These are phyloP conservation scores for Protaetia brevitarsis DNA, from an alignment of 1,140 invertebrate species.

Conservation along the genomic window DNA sequence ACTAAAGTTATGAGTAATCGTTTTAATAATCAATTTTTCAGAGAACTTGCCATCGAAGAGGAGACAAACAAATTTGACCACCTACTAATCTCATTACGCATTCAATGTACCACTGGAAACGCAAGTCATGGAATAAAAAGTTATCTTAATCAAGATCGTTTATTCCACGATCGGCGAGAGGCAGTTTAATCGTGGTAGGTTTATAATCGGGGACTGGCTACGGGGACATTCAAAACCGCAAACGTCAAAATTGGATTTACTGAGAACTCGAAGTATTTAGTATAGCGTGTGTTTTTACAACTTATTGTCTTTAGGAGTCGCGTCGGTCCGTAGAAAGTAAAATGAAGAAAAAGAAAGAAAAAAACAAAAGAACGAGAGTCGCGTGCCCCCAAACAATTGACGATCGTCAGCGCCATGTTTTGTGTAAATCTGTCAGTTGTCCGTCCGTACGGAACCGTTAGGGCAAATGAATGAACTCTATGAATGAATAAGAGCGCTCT, in stretches of 20 bases:
- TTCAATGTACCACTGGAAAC: not conserved
- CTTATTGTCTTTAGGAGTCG: not conserved
- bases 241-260: not conserved
- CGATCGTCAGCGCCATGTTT: slow-evolving; percentile 20
- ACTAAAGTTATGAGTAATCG: no score
- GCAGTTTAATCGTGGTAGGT: not conserved
- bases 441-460: slow-evolving; percentile 28
- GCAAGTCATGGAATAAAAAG: not conserved
- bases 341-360: no score
- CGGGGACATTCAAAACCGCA: not conserved
- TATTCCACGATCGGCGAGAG: not conserved
- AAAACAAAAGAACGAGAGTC: slow-evolving; percentile 16
- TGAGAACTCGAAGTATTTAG: slow-evolving; percentile 2
- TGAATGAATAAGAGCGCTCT: slow-evolving; percentile 30
- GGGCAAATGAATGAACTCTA: slow-evolving; percentile 32
- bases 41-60: not conserved
- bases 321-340: slow-evolving; percentile 6
- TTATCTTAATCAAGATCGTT: not conserved
- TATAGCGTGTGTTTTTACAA: slow-evolving; percentile 4
- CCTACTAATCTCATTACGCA: not conserved
- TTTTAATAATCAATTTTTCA: no score
- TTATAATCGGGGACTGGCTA: not conserved
- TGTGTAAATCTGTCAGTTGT: slow-evolving; percentile 27
- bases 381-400: slow-evolving; percentile 28
- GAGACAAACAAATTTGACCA: not conserved